Conservation (phyloP, 2,888 invertebrate species). For the Nemapogon koenigi region DNA sequence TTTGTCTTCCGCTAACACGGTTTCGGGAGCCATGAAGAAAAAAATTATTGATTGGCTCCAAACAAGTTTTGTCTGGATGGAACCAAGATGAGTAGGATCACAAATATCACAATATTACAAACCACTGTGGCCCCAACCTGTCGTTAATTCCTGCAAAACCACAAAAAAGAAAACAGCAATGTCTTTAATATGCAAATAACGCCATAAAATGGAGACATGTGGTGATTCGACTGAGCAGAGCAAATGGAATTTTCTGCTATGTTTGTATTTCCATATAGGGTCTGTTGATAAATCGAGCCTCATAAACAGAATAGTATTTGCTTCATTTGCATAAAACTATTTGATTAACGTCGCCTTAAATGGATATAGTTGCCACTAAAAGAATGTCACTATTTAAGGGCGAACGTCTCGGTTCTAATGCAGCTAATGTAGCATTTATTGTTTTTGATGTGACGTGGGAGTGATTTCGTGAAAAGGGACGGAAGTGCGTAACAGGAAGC, state of each 20-base stretch:
- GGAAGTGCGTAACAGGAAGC: no score
- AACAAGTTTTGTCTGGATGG: no score
- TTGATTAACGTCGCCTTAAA: conserved; percentile 29
- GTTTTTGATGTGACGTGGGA: no score
- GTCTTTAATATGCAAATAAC: conserved; percentile 8
- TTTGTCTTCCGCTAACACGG: no score
- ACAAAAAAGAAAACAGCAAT: not conserved
- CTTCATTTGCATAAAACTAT: conserved; percentile 48
- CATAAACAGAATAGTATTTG: conserved; percentile 40
- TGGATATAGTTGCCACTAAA: conserved; percentile 6
- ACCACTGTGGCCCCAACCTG: no score
- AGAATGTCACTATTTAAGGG: conserved; percentile 32
- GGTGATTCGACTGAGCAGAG: conserved; percentile 22
- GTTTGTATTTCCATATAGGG: conserved; percentile 30
- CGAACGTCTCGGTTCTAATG: conserved; percentile 30
- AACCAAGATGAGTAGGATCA: no score
- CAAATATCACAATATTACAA: no score
- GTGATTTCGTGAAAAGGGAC: no score
- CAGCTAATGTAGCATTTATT: no score
- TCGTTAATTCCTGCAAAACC: conserved; percentile 11
- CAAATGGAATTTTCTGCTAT: conserved; percentile 31
- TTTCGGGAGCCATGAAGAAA: no score
- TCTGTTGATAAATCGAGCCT: conserved; percentile 37
- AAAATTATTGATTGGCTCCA: no score
- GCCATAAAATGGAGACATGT: conserved; percentile 26